Conservation (phyloP, 2,113 vertebrate genomes). For the Coptodon bakossiorum region DNA sequence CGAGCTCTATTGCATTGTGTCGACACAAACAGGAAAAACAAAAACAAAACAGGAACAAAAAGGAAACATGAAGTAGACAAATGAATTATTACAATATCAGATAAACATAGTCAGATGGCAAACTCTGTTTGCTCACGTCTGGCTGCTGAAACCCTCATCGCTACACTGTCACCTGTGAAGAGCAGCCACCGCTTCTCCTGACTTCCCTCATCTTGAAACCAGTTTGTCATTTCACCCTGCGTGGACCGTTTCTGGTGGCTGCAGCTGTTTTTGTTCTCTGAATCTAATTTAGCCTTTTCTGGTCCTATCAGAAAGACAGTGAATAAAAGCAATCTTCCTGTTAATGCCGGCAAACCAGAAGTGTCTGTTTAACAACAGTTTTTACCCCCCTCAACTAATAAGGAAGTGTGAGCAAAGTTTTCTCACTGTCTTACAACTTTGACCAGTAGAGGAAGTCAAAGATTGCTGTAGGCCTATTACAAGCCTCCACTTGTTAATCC, state of each 20-base stretch:
- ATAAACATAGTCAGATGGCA: constrained; percentile 60
- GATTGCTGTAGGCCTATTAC: neutral
- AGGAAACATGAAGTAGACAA: constrained; percentile 78
- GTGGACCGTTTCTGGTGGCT: neutral
- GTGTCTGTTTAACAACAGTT: constrained; percentile 7
- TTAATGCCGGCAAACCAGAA: neutral
- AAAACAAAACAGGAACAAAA: constrained; percentile 21
- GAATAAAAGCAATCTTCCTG: constrained; percentile 1
- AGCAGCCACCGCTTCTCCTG: neutral
- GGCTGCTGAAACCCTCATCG: constrained; percentile 46
- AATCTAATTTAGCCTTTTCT: neutral
- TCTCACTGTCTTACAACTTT: neutral
- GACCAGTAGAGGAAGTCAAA: neutral
- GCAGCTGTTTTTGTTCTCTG: neutral
- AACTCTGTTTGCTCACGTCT: constrained; percentile 26
- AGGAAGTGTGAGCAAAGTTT: neutral
- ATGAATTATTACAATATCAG: constrained; percentile 76
- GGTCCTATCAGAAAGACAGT: constrained; percentile 2
- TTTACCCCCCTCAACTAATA: neutral
- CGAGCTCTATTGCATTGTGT: constrained; percentile 99
- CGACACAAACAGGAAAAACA: constrained; percentile 81
- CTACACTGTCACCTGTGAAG: neutral
- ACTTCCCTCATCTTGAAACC: neutral
- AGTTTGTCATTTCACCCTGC: neutral
- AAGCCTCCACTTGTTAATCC: neutral